A percentile compares a stretch with the other conserved stretches of the same genome.
Evolutionary conservation across 2,797 vertebrate genomes (phyloP).

Genomic region (Champsocephalus gunnari): DNA sequence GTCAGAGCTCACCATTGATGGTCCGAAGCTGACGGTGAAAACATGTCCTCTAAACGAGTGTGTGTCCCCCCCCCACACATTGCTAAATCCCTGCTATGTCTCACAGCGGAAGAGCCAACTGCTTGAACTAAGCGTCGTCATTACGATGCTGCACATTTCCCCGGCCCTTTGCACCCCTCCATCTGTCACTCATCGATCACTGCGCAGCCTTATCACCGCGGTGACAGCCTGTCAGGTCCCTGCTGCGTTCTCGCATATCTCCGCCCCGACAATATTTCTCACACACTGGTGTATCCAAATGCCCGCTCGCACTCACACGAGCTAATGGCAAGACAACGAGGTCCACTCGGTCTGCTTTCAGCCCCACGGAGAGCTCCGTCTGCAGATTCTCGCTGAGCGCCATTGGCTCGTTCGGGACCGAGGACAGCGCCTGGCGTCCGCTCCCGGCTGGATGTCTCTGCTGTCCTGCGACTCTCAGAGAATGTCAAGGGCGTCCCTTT

Average conservation of each 20-base stretch:
- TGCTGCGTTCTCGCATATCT: conserved; percentile 57
- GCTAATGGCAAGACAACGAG: conserved; percentile 33
- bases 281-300: conserved; percentile 48
- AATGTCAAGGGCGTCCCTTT: too few relatives aligned
- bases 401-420: conserved; percentile 60
- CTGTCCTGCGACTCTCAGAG: conserved; percentile 15
- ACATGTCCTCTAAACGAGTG: background rate
- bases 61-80: background rate
- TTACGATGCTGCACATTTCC: conserved; percentile 48
- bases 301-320: background rate
- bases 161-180: conserved; percentile 44
- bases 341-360: conserved; percentile 34
- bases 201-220: conserved; percentile 59
- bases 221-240: conserved; percentile 66
- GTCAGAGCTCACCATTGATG: background rate
- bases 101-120: conserved; percentile 2
- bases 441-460: conserved; percentile 5
- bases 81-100: conserved; percentile 11
- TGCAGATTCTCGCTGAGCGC: conserved; percentile 25
- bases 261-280: conserved; percentile 41
- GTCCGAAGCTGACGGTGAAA: background rate
- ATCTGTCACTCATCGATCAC: conserved; percentile 77
- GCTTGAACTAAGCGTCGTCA: conserved; percentile 10
- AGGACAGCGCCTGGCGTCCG: conserved; percentile 54
- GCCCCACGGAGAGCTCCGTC: conserved; percentile 57